phyloP scores from a whole-genome alignment of 2,888 invertebrate genomes.

The Thalpophila matura region DNA sequence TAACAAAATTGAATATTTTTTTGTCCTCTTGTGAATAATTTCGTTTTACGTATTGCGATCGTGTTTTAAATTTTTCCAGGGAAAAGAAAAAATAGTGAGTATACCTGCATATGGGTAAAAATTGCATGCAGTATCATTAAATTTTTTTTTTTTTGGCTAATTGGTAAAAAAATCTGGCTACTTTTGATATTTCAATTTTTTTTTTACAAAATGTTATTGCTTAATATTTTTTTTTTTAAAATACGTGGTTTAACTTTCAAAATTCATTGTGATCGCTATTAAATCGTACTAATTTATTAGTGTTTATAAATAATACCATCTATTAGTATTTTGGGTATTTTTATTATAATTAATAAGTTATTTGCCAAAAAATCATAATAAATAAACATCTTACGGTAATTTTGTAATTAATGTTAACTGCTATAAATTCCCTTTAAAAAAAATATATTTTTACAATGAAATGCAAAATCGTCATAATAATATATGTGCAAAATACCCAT shows the following conservation, averaged over 20 bases:
- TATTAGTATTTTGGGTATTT: neutral
- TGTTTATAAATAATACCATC: conserved; percentile 50
- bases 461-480: no score
- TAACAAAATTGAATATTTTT: conserved; percentile 59
- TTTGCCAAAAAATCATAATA: no score
- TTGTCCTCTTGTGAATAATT: conserved; percentile 82
- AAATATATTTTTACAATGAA: no score
- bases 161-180: conserved; percentile 44
- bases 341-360: no score
- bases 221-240: conserved; percentile 47
- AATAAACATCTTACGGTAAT: no score
- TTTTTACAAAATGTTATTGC: conserved; percentile 44
- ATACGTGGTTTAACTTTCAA: conserved; percentile 49
- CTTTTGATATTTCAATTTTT: conserved; percentile 46
- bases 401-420: no score
- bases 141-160: conserved; percentile 62
- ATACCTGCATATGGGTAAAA: conserved; percentile 80
- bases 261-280: conserved; percentile 57
- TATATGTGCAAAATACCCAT: no score
- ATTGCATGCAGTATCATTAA: conserved; percentile 72
- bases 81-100: conserved; percentile 90
- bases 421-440: no score
- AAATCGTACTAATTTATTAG: conserved; percentile 55
- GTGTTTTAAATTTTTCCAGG: conserved; percentile 88
- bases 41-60: conserved; percentile 81